A percentile compares a stretch with the other conserved stretches of the same genome.
These are phyloP conservation scores for Nestor notabilis DNA, from an alignment of 2,113 vertebrate species.

Conservation along the genomic window DNA sequence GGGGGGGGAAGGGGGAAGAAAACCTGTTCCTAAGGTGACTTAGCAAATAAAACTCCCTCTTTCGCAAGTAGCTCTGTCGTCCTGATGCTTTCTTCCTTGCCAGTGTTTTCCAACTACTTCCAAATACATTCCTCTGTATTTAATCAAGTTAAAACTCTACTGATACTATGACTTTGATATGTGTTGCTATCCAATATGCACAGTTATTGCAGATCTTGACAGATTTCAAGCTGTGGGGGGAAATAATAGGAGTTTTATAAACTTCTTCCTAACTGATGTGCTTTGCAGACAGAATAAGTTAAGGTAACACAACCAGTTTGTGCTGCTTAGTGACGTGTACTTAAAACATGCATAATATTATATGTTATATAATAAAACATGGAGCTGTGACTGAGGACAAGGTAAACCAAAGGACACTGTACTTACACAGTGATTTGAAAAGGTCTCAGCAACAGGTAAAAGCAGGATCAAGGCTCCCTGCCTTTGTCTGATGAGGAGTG, in stretches of 20 bases:
- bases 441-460: background rate
- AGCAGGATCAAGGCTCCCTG: background rate
- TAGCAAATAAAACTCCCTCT: background rate
- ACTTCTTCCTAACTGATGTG: background rate
- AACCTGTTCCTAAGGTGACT: background rate
- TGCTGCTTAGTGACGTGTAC: background rate
- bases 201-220: background rate
- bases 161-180: background rate
- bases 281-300: background rate
- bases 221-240: background rate
- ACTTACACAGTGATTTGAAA: background rate
- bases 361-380: background rate
- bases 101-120: background rate
- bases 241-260: background rate
- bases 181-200: background rate
- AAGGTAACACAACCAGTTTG: background rate
- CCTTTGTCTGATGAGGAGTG: background rate
- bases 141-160: background rate
- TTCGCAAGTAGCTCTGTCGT: background rate
- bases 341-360: conserved; percentile 8
- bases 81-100: background rate
- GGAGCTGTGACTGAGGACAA: background rate
- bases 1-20: no score
- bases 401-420: background rate
- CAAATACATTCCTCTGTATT: background rate